Evolutionary conservation across 2,888 invertebrate genomes (phyloP), one percentile per base, ranked within the genome.

Genomic region (Ormyrus pomaceus): DNA sequence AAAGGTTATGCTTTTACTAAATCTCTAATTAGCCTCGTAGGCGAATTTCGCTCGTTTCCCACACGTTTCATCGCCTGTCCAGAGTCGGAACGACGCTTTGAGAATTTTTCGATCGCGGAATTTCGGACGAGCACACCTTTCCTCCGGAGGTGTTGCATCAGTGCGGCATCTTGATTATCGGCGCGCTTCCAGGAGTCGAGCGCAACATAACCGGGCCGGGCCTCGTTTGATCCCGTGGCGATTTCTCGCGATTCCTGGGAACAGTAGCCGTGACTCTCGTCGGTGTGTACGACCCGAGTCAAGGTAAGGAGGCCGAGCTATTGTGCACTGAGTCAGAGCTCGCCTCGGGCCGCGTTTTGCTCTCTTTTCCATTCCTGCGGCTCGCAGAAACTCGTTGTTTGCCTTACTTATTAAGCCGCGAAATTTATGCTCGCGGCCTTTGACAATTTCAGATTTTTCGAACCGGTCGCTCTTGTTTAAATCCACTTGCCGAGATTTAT

Each of bases 231-330:
- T 84, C 85, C 84, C 61, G 78, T 64, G 84, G 84, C 84, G 86
- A 86, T 84, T 84, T 84, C 86, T 84, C 85, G 86, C 84, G 86
- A 84, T 85, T 84, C 85, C 83, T 84, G 85, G 84, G 86, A 84
- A 86, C 84, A 83, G 83, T 73, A 78, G 78, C 73, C 72, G 50
- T 34, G 45, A 10, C 8, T 34, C 34, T 34, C 34, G 34, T 3
- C 70, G 1, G 45, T 10, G 10, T n/a, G 48, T 10, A 59, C 83
- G 84, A 84, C 83, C 83, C 80, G 83, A 88, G 87, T 87, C 88
- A 87, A 88, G 87, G 87, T 88, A 87, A 88, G 83, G 84, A 86
- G 86, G 86, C 86, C 87, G 53, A 5, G n/a, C 65, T 65, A 62
- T 46, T 72, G 48, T 73, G 45, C 66, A 85, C 84, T 62, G 76